Evolutionary conservation across 2,888 invertebrate species (phyloP).

Genomic region (Fissipunctia ypsillon): DNA sequence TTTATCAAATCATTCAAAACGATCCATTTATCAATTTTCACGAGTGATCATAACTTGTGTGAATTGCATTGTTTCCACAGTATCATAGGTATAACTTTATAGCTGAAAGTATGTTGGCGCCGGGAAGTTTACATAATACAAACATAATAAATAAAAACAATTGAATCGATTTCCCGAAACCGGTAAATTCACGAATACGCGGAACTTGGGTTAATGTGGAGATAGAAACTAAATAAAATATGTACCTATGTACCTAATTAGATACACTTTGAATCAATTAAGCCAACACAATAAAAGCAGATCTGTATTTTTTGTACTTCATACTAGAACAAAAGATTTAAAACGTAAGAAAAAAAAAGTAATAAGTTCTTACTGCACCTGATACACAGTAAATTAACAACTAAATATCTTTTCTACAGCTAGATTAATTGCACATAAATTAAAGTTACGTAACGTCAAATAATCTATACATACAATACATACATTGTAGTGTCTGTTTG

Average conservation of each 20-base stretch:
- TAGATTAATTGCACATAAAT: background rate
- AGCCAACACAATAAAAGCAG: background rate
- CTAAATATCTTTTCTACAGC: background rate
- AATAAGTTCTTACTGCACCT: background rate
- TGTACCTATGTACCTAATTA: background rate
- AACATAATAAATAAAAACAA: constrained; percentile 35
- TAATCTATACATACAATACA: too few species aligned
- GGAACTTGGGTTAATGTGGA: background rate
- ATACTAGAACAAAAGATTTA: background rate
- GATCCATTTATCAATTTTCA: constrained; percentile 39
- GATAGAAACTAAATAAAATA: background rate
- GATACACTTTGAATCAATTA: background rate
- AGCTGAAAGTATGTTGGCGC: constrained; percentile 56
- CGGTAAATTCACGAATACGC: constrained; percentile 17
- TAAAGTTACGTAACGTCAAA: background rate
- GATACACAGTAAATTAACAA: background rate
- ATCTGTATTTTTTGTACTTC: too few species aligned
- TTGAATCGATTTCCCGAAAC: constrained; percentile 26
- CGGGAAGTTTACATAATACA: constrained; percentile 50
- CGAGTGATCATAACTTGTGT: constrained; percentile 11
- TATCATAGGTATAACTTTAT: constrained; percentile 35
- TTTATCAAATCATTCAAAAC: constrained; percentile 25
- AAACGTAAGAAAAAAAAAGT: background rate
- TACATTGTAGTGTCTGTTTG: too few species aligned
- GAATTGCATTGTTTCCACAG: constrained; percentile 37